Conservation (phyloP, 2,797 vertebrate genomes). For the Brotula barbata region DNA sequence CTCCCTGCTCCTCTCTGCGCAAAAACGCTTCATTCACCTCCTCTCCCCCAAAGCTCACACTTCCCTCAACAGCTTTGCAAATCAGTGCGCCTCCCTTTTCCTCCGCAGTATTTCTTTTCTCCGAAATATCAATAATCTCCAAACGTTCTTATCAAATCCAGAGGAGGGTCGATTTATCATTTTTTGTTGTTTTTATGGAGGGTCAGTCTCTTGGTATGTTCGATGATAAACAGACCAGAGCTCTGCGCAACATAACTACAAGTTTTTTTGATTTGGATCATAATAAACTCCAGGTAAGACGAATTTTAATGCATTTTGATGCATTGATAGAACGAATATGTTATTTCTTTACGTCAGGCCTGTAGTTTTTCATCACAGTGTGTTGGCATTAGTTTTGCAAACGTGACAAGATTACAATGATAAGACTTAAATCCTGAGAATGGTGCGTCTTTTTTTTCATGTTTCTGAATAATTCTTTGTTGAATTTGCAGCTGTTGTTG, state of each 20-base stretch:
- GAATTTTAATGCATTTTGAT: conserved; percentile 12
- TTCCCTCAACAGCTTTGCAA: conserved; percentile 65
- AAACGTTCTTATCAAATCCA: conserved; percentile 48
- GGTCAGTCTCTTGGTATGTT: conserved; percentile 66
- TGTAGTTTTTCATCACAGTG: neutral
- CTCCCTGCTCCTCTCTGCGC: conserved; percentile 64
- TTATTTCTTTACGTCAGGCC: neutral
- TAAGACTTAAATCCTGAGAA: no score
- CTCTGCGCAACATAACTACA: conserved; percentile 51
- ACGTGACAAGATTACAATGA: neutral
- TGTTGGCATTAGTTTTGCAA: conserved; percentile 4
- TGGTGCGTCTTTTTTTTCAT: no score
- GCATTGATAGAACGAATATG: no score
- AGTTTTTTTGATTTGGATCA: conserved; percentile 63
- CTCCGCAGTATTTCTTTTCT: conserved; percentile 39
- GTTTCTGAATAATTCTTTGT: no score
- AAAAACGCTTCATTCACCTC: conserved; percentile 67
- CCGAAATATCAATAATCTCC: conserved; percentile 63
- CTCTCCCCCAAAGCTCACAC: conserved; percentile 68
- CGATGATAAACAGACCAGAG: conserved; percentile 68
- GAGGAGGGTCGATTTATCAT: conserved; percentile 37
- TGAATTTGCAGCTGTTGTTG: no score
- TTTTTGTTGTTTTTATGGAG: conserved; percentile 62
- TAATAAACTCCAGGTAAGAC: conserved; percentile 67
- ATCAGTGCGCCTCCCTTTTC: conserved; percentile 53